phyloP scores from a whole-genome alignment of 2,888 invertebrate genomes.

The Flabesymbios commensalis region DNA sequence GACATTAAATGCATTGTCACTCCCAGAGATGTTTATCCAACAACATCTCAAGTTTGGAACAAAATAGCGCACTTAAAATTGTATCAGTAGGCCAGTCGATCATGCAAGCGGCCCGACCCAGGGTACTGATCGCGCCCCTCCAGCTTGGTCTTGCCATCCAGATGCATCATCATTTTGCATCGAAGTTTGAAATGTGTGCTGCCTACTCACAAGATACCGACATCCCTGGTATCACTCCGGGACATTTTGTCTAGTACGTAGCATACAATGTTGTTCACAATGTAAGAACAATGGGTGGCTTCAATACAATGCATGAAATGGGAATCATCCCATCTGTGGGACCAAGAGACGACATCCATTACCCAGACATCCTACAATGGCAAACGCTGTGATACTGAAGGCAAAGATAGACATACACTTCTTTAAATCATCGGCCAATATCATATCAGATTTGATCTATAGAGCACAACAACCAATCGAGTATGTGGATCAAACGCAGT shows the following conservation, averaged over 20 bases:
- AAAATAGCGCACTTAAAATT: conserved; percentile 18
- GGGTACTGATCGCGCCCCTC: conserved; percentile 32
- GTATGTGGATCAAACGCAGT: not conserved
- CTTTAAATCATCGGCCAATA: not conserved
- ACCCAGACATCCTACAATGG: not conserved
- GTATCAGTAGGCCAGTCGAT: conserved; percentile 38
- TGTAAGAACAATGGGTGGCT: conserved; percentile 14
- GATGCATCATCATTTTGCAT: conserved; percentile 37
- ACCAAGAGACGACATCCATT: too few species aligned
- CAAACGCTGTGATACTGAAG: not conserved
- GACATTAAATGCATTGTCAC: conserved; percentile 33
- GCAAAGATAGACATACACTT: not conserved
- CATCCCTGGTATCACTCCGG: conserved; percentile 3
- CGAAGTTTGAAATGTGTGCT: conserved; percentile 15
- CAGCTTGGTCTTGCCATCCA: conserved; percentile 38
- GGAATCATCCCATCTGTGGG: conserved; percentile 5
- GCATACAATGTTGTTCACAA: conserved; percentile 27
- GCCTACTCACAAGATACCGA: conserved; percentile 7
- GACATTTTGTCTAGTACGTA: conserved; percentile 12
- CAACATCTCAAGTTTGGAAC: conserved; percentile 16
- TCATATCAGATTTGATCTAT: too few species aligned
- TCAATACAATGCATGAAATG: conserved; percentile 17
- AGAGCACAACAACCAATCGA: not conserved
- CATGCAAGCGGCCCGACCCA: conserved; percentile 35
- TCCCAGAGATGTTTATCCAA: conserved; percentile 27